A percentile compares a stretch with the other conserved stretches of the same genome.
Evolutionary conservation across 2,797 vertebrate genomes (phyloP).

Genomic region (Odontamblyopus rebecca): DNA sequence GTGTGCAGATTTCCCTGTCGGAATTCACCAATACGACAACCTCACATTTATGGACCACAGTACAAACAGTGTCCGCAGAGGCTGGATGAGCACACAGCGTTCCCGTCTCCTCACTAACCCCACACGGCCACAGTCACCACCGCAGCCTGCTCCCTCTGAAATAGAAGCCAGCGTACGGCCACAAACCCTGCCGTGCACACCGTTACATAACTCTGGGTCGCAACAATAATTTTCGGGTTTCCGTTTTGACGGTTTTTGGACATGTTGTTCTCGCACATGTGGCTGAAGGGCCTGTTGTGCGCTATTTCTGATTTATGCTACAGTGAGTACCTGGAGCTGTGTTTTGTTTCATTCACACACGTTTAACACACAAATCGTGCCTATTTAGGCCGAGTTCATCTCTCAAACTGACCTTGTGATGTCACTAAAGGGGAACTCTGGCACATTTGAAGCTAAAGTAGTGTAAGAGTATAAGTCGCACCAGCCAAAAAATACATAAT

Average conservation of each 20-base stretch:
- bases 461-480: too few species aligned
- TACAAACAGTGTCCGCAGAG: background rate
- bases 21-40: background rate
- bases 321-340: too few species aligned
- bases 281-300: too few species aligned
- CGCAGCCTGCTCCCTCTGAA: slow-evolving; percentile 30
- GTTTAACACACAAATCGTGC: too few species aligned
- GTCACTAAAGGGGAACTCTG: too few species aligned
- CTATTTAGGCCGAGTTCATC: too few species aligned
- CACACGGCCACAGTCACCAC: slow-evolving; percentile 21
- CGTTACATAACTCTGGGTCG: slow-evolving; percentile 25
- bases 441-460: too few species aligned
- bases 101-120: slow-evolving; percentile 11
- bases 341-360: too few species aligned
- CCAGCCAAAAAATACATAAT: too few species aligned
- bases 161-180: slow-evolving; percentile 37
- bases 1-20: background rate
- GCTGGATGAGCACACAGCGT: background rate
- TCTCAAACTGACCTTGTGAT: too few species aligned
- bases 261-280: slow-evolving; percentile 11
- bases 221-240: background rate
- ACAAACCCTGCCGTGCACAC: slow-evolving; percentile 27
- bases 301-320: too few species aligned
- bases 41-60: too few species aligned
- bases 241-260: slow-evolving; percentile 10